Percentiles rank a stretch among this genome's conserved stretches.
These are phyloP conservation scores for Euwallacea fornicatus DNA, from an alignment of 1,140 invertebrate species.

Conservation along the genomic window DNA sequence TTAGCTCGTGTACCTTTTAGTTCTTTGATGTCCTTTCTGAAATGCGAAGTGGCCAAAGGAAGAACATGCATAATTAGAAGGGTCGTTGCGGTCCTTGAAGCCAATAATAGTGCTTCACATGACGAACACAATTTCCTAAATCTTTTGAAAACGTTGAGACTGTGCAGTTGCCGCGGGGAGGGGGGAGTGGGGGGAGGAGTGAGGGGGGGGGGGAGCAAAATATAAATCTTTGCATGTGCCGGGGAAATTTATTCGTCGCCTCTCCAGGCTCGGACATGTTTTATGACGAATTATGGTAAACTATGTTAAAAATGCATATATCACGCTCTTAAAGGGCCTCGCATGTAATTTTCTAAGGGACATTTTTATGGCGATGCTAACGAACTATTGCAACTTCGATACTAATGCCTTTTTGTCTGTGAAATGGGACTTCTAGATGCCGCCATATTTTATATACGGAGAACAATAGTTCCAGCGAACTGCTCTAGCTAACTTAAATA, in stretches of 20 bases:
- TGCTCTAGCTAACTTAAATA: no score
- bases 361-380: background rate
- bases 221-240: background rate
- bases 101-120: background rate
- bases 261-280: background rate
- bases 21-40: no score
- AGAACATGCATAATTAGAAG: no score
- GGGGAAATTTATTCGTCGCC: slow-evolving; percentile 3
- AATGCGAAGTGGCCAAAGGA: no score
- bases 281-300: background rate
- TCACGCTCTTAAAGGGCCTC: background rate
- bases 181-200: background rate
- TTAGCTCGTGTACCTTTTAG: no score
- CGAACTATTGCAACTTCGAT: no score
- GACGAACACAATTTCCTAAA: background rate
- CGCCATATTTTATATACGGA: no score
- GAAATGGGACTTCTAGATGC: no score
- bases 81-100: no score
- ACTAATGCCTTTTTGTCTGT: no score
- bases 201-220: background rate
- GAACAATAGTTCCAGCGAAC: no score
- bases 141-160: background rate
- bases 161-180: background rate
- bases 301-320: slow-evolving; percentile 6
- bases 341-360: background rate